These are phyloP conservation scores for Alethe castanea DNA, from an alignment of 2,113 vertebrate genomes.

Conservation along the genomic window DNA sequence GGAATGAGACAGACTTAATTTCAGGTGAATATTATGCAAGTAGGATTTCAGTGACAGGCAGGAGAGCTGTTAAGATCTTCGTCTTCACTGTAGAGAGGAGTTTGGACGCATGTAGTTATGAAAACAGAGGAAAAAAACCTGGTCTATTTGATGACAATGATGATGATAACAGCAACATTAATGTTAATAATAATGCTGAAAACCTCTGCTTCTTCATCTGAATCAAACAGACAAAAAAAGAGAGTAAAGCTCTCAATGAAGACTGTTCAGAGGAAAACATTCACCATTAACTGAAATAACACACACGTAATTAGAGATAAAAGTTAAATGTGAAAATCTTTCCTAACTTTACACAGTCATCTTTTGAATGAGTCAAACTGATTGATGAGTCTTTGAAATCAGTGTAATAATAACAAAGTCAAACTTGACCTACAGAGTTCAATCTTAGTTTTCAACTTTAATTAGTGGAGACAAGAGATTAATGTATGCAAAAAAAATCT, in stretches of 20 bases:
- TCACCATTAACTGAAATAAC: constrained; percentile 46
- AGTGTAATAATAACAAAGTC: not conserved
- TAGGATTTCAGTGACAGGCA: not conserved
- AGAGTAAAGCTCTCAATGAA: not conserved
- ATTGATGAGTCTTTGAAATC: not conserved
- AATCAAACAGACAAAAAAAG: not conserved
- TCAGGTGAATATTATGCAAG: not conserved
- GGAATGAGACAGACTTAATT: not conserved
- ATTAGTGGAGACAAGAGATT: not conserved
- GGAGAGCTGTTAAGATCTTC: not conserved
- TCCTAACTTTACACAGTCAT: not conserved
- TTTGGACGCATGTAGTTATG: not conserved
- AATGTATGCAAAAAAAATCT: constrained; percentile 3
- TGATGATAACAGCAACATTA: not conserved
- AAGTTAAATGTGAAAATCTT: constrained; percentile 6
- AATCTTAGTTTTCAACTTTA: not conserved
- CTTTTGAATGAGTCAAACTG: not conserved
- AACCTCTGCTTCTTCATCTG: not conserved
- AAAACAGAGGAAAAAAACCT: not conserved
- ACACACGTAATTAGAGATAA: not conserved
- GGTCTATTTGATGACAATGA: not conserved
- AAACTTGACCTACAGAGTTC: not conserved
- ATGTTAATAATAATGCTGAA: not conserved
- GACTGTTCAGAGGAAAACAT: constrained; percentile 1
- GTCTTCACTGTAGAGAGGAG: not conserved